Evolutionary conservation across 1,140 invertebrate genomes (phyloP).

Genomic region (Camponotus floridanus): DNA sequence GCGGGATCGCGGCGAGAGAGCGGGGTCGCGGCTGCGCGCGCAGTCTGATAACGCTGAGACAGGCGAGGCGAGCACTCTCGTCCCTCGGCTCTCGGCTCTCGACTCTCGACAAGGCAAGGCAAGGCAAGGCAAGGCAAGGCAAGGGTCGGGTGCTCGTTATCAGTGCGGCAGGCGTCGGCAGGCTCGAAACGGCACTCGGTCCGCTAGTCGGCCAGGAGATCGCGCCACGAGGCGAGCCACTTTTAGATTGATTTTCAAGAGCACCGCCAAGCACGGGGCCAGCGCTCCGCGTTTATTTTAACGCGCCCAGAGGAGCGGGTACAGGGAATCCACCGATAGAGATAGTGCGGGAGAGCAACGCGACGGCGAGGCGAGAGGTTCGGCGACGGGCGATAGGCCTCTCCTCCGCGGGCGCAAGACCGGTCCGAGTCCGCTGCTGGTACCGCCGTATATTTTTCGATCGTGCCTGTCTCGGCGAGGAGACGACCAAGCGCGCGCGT

Average conservation of each 20-base stretch:
- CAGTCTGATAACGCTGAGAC: slow-evolving; percentile 69
- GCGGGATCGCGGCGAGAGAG: background rate
- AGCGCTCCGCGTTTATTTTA: slow-evolving; percentile 84
- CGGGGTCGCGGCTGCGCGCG: slow-evolving; percentile 66
- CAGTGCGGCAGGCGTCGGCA: slow-evolving; percentile 68
- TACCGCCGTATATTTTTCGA: slow-evolving; percentile 58
- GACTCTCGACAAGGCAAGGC: too few species aligned
- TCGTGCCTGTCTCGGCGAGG: slow-evolving; percentile 59
- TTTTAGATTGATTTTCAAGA: slow-evolving; percentile 86
- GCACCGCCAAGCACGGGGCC: slow-evolving; percentile 78
- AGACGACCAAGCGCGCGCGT: slow-evolving; percentile 4
- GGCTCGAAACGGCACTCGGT: slow-evolving; percentile 72
- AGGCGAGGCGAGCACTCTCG: background rate
- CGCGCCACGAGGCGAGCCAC: slow-evolving; percentile 81
- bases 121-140: background rate
- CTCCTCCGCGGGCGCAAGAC: slow-evolving; percentile 65
- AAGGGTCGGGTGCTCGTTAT: slow-evolving; percentile 67
- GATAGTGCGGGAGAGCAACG: slow-evolving; percentile 69
- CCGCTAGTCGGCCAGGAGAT: slow-evolving; percentile 75
- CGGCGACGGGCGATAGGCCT: slow-evolving; percentile 76
- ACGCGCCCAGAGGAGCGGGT: slow-evolving; percentile 79
- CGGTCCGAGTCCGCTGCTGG: slow-evolving; percentile 58
- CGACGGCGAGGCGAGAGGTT: slow-evolving; percentile 77
- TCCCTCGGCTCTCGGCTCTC: too few species aligned
- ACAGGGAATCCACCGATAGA: slow-evolving; percentile 69